phyloP scores from a whole-genome alignment of 2,797 vertebrate species.

The Anguilla marmorata region DNA sequence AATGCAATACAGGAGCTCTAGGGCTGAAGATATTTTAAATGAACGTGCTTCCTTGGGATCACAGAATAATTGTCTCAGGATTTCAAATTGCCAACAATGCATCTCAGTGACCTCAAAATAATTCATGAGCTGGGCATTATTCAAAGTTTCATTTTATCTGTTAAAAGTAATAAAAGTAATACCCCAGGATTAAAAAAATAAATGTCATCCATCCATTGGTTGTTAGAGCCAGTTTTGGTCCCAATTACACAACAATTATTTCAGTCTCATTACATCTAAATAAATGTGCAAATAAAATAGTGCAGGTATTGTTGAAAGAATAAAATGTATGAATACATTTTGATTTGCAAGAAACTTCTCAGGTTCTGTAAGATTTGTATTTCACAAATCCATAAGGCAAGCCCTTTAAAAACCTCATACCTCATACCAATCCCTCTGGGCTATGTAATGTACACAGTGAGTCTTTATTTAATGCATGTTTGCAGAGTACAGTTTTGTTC shows the following conservation, averaged over 20 bases:
- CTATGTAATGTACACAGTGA: not conserved
- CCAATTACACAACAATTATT: not conserved
- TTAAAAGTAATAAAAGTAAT: not conserved
- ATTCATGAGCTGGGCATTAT: not conserved
- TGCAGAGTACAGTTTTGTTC: not conserved
- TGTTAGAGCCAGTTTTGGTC: not conserved
- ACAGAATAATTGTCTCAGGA: not conserved
- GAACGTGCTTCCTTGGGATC: not conserved
- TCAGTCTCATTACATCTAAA: not conserved
- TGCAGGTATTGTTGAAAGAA: too few species aligned
- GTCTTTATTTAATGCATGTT: not conserved
- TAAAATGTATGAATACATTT: too few species aligned
- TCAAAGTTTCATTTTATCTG: not conserved
- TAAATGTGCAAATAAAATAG: not conserved
- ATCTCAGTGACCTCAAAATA: not conserved
- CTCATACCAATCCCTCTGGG: not conserved
- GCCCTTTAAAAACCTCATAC: not conserved
- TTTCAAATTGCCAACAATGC: not conserved
- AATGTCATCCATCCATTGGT: not conserved
- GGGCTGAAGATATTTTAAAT: not conserved
- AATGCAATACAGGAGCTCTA: not conserved
- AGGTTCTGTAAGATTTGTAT: not conserved
- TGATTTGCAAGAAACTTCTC: not conserved
- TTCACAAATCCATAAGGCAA: not conserved
- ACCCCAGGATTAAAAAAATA: not conserved